Conservation (phyloP, 64 coral and sea anemone genomes). For the Hydrozoanthus tunicans region DNA sequence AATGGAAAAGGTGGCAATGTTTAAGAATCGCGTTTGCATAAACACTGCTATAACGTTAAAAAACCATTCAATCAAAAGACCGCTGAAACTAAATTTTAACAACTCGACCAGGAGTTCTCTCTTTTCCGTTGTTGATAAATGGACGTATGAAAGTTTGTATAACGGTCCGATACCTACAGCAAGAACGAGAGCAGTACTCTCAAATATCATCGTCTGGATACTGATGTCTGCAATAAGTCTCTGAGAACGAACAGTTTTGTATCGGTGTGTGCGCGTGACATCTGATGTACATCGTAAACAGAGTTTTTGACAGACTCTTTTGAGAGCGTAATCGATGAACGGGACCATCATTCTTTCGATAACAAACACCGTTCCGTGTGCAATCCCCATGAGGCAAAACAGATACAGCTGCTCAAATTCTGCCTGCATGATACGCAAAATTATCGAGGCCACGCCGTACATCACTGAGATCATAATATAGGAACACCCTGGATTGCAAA, state of each 20-base stretch:
- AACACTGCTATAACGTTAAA: constrained; percentile 32
- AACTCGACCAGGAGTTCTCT: not conserved
- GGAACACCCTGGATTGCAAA: not conserved
- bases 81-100: not conserved
- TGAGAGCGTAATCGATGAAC: not conserved
- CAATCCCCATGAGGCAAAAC: not conserved
- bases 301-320: not conserved
- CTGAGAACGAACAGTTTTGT: constrained; percentile 35
- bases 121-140: not conserved
- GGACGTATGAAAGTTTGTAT: constrained; percentile 39
- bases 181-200: constrained; percentile 18
- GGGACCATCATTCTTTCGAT: not conserved
- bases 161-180: not conserved
- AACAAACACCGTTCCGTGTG: not conserved
- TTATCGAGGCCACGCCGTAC: not conserved
- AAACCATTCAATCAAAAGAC: constrained; percentile 37
- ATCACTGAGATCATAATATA: constrained; percentile 1
- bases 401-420: not conserved
- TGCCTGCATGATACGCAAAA: constrained; percentile 34
- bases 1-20: constrained; percentile 36
- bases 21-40: constrained; percentile 44
- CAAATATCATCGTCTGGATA: constrained; percentile 28
- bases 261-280: not conserved
- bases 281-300: not conserved
- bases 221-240: constrained; percentile 30